Conservation (phyloP, 2,113 vertebrate genomes). For the Chamaetylas fuelleborni region DNA sequence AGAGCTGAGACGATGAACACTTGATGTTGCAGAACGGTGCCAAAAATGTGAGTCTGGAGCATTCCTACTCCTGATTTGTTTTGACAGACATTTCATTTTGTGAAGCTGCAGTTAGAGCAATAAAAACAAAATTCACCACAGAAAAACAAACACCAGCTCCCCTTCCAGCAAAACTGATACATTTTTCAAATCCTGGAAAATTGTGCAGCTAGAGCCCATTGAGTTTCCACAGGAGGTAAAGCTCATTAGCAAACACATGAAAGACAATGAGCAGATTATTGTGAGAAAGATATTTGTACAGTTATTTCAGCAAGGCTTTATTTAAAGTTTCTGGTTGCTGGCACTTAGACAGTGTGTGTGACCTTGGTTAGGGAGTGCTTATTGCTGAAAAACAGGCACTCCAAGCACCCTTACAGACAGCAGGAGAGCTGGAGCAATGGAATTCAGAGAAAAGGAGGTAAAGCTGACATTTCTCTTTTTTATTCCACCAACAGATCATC, state of each 20-base stretch:
- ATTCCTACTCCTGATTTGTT: conserved; percentile 35
- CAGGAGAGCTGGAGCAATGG: not conserved
- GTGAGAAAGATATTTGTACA: conserved; percentile 17
- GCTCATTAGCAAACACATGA: conserved; percentile 42
- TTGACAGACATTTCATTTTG: conserved; percentile 53
- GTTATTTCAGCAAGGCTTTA: conserved; percentile 36
- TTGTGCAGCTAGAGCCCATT: not conserved
- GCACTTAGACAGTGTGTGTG: conserved; percentile 2
- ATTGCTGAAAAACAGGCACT: conserved; percentile 36
- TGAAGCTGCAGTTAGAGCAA: conserved; percentile 34
- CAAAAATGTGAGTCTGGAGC: not conserved
- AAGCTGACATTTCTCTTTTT: not conserved
- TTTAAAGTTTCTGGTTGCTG: conserved; percentile 11
- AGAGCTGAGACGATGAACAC: not conserved
- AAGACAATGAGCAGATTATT: conserved; percentile 63
- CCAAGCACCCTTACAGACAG: not conserved
- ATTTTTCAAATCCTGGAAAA: conserved; percentile 25
- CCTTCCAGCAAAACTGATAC: conserved; percentile 30
- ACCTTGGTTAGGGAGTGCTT: not conserved
- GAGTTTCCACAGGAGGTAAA: conserved; percentile 58
- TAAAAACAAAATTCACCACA: conserved; percentile 49
- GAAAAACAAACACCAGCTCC: conserved; percentile 59
- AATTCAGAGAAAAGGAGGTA: not conserved
- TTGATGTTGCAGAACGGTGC: not conserved
- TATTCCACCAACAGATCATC: not conserved